These are phyloP conservation scores for Pristis pectinata DNA, from an alignment of 2,797 vertebrate genomes.

Conservation along the genomic window DNA sequence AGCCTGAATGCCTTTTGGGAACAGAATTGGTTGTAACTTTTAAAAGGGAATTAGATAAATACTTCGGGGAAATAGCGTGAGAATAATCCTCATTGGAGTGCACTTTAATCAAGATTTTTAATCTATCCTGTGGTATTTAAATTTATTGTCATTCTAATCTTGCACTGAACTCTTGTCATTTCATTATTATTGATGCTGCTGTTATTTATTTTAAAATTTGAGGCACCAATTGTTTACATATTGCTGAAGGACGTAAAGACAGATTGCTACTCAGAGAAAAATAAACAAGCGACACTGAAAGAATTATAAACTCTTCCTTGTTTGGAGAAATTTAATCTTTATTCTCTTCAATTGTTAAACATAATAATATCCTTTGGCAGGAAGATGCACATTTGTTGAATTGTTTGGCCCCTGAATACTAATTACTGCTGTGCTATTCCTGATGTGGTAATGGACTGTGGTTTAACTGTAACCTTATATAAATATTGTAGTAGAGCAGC, in stretches of 20 bases:
- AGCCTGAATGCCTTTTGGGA: neutral
- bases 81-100: neutral
- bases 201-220: neutral
- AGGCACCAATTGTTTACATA: neutral
- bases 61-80: neutral
- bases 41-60: neutral
- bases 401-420: neutral
- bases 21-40: neutral
- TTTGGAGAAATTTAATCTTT: neutral
- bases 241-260: neutral
- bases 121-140: neutral
- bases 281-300: neutral
- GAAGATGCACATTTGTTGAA: neutral
- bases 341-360: constrained; percentile 8
- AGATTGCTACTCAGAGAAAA: neutral
- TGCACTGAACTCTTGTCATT: neutral
- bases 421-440: neutral
- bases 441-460: neutral
- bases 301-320: neutral
- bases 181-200: neutral
- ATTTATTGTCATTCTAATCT: neutral
- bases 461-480: neutral
- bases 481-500: constrained; percentile 1
- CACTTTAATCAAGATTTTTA: neutral
- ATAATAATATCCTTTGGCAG: neutral